Conservation (phyloP, 2,113 vertebrate genomes). For the Trochalopteron elliotii region DNA sequence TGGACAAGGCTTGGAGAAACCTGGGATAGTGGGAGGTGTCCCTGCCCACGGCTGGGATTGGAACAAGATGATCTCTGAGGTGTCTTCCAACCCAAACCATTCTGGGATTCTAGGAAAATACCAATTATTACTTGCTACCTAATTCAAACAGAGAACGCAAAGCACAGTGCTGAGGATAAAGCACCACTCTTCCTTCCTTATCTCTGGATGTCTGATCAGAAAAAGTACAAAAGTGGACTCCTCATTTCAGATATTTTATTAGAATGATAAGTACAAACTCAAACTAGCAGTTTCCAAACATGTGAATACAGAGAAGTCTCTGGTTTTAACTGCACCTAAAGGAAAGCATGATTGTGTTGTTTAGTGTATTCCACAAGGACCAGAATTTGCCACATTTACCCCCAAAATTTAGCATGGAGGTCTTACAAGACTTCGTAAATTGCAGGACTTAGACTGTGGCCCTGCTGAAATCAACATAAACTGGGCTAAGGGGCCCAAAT, state of each 20-base stretch:
- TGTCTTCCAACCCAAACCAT: not conserved
- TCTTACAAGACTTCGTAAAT: not conserved
- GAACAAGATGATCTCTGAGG: not conserved
- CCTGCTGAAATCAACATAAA: not conserved
- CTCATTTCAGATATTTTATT: not conserved
- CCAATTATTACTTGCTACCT: not conserved
- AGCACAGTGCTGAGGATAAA: not conserved
- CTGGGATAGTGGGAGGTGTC: not conserved
- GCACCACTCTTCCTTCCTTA: not conserved
- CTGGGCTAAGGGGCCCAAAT: rapidly evolving
- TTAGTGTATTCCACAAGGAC: not conserved
- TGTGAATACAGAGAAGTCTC: not conserved
- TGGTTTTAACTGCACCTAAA: not conserved
- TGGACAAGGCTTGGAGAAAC: not conserved
- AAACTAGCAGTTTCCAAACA: not conserved
- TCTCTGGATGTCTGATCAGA: not conserved
- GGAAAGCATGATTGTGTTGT: not conserved
- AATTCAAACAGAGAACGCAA: not conserved
- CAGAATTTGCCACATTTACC: not conserved
- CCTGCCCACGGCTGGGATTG: not conserved
- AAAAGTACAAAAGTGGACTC: not conserved
- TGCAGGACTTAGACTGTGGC: not conserved
- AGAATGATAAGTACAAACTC: not conserved
- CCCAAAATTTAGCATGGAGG: not conserved
- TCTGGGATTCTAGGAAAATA: not conserved